A percentile compares a stretch with the other conserved stretches of the same genome.
Conservation (phyloP, 1,140 invertebrate species). For the Chrysopa pallens region DNA sequence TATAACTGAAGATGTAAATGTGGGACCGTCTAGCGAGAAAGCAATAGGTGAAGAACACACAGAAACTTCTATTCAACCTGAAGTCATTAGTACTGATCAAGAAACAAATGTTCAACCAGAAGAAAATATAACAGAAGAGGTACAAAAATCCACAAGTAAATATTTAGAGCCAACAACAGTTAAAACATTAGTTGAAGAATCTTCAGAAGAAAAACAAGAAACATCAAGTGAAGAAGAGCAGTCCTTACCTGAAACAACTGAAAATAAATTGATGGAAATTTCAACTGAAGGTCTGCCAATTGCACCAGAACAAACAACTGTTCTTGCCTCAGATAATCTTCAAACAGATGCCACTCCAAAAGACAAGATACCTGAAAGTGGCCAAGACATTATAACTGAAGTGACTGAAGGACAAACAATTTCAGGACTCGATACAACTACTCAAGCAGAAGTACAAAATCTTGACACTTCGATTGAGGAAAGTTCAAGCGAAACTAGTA, state of each 20-base stretch:
- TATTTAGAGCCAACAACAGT: slow-evolving; percentile 6
- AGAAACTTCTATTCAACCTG: slow-evolving; percentile 1
- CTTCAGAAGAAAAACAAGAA: not conserved
- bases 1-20: not conserved
- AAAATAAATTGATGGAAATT: slow-evolving; percentile 2
- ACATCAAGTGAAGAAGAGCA: not conserved
- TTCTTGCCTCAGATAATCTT: not conserved
- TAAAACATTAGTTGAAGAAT: not conserved
- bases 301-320: slow-evolving; percentile 2
- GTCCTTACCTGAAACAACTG: slow-evolving; percentile 1
- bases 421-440: slow-evolving; percentile 4
- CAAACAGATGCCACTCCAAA: not conserved
- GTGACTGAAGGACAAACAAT: slow-evolving; percentile 4
- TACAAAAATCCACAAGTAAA: slow-evolving; percentile 4
- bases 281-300: not conserved
- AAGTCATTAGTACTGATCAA: slow-evolving; percentile 4
- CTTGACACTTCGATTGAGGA: too few relatives aligned
- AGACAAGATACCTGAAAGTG: not conserved
- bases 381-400: too few relatives aligned
- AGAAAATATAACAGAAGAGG: slow-evolving; percentile 6
- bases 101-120: slow-evolving; percentile 2
- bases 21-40: not conserved
- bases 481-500: too few relatives aligned
- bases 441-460: slow-evolving; percentile 6
- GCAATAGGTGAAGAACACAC: not conserved